Conservation (phyloP, 64 coral and sea anemone genomes). For the Cladopsammia gracilis region DNA sequence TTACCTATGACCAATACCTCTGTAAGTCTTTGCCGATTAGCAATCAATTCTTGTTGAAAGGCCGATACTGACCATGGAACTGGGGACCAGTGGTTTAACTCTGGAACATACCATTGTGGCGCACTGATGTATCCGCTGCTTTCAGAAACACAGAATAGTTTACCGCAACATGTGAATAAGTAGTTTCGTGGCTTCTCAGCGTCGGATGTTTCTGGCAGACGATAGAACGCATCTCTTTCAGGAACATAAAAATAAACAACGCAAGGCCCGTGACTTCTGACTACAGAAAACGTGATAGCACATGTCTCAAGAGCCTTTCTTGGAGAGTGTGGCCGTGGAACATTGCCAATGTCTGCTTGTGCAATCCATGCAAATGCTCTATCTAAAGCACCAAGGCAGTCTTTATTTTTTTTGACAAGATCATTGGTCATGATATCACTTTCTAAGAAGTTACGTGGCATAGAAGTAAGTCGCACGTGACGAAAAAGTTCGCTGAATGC, state of each 20-base stretch:
- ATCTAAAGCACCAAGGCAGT: neutral
- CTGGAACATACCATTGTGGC: neutral
- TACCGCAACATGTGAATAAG: neutral
- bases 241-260: neutral
- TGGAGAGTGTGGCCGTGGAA: neutral
- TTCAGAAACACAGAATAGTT: neutral
- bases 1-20: neutral
- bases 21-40: neutral
- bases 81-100: neutral
- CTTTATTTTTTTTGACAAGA: neutral
- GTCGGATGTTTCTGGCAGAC: neutral
- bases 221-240: neutral
- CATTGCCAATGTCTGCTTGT: neutral
- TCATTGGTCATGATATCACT: conserved; percentile 27
- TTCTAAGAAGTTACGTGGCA: conserved; percentile 7
- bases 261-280: neutral
- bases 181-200: neutral
- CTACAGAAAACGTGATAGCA: neutral
- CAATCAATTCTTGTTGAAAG: neutral
- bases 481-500: conserved; percentile 37
- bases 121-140: neutral
- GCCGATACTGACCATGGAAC: neutral
- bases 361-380: neutral
- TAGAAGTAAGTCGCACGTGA: conserved; percentile 22
- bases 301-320: neutral